Evolutionary conservation across 2,113 vertebrate genomes (phyloP).

Genomic region (Gymnocephalus cernua): DNA sequence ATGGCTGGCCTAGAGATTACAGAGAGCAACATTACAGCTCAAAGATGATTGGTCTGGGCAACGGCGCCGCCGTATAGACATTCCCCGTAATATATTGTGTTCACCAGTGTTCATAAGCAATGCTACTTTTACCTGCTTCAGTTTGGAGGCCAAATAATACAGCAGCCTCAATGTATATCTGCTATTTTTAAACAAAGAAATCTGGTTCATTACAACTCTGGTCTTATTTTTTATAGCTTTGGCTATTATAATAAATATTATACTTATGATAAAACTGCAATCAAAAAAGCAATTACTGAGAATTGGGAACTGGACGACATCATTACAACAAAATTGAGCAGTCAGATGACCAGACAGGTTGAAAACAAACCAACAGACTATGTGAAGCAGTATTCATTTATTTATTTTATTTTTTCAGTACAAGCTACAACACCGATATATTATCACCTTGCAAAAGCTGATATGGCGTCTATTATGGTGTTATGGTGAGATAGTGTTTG

Average conservation of each 20-base stretch:
- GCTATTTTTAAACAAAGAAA: neutral
- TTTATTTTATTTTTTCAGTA: neutral
- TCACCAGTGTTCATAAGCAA: slow-evolving; percentile 11
- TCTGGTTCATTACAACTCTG: neutral
- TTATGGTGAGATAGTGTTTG: neutral
- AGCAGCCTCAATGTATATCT: neutral
- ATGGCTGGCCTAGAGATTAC: slow-evolving; percentile 45
- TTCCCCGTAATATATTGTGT: slow-evolving; percentile 24
- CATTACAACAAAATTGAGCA: neutral
- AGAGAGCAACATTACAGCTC: slow-evolving; percentile 48
- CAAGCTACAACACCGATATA: neutral
- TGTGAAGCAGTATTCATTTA: neutral
- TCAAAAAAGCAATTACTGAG: neutral
- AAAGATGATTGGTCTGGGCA: slow-evolving; percentile 57
- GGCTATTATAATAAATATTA: no score
- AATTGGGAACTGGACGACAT: neutral
- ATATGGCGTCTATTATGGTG: neutral
- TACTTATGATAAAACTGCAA: neutral
- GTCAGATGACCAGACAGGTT: neutral
- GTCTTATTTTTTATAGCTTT: neutral
- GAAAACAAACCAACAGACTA: neutral
- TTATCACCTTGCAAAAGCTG: slow-evolving; percentile 12
- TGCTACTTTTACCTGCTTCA: slow-evolving; percentile 21
- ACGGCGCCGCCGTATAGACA: slow-evolving; percentile 17
- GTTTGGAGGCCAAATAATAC: neutral